Base-by-base conservation (phyloP, 2,797 vertebrate genomes). In the Crax fasciolata region DNA sequence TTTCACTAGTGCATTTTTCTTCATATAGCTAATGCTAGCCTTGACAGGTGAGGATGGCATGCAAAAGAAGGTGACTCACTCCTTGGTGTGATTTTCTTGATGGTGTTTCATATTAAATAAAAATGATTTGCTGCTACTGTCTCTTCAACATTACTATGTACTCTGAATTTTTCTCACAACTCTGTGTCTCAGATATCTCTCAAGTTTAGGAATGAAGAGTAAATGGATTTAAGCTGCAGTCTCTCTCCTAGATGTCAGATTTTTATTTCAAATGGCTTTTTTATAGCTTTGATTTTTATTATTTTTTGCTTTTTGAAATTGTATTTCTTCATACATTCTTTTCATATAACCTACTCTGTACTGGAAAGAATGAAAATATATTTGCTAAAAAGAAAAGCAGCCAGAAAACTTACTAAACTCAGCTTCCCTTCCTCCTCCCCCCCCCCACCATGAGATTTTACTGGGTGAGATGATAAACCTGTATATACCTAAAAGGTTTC, bases 141-240 rank as follows among this genome's bases (percentile, higher is more conserved):
- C 63, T 84, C 13, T 77, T 77, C 65, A 89, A 43, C 13, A 76
- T 76, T 28, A 27, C 41, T 48, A 15, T 21, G 7, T 79, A 51
- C 10, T 83, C 65, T 87, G 66, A 81, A 32, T 89, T 87, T 87
- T 66, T 87, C 18, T 67, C 43, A 75, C 75, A 90, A 41, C 13
- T 28, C 9, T 38, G 8, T 84, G 9, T 43, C 30, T 80, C 48
- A 59, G 57, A 38, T 79, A 39, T 57, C 28, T 77, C 48, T 74
- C 67, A 90, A 67, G 54, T 30, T 72, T 52, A 55, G 20, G 72
- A 93, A 2, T 41, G 65, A 91, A 74, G 43, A 87, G 49, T 87
- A 94, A 92, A 90, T 84, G 63, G 71, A 94, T n/a, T 67, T 93
- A 92, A 89, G 54, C 57, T 79, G 14, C 14, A 52, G 16, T 44